Conservation (phyloP, 2,888 invertebrate genomes). For the Siphonodentalium dalli region DNA sequence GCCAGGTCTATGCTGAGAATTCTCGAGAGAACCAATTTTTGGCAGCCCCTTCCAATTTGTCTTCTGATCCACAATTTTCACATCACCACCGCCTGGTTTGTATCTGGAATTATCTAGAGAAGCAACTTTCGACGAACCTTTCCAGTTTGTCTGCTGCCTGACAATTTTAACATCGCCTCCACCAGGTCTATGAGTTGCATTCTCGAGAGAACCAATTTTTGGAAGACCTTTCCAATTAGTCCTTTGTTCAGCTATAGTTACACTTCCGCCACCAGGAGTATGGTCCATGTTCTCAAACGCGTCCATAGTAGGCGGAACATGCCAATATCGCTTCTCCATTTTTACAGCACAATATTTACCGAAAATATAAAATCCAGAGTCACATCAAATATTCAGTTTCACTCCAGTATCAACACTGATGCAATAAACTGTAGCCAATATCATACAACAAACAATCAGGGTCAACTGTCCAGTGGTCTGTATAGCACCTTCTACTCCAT, state of each 20-base stretch:
- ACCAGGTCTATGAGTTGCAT: slow-evolving; percentile 34
- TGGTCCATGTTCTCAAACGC: slow-evolving; percentile 87
- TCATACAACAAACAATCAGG: no score
- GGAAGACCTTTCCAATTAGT: slow-evolving; percentile 31
- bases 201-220: slow-evolving; percentile 43
- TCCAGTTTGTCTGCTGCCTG: slow-evolving; percentile 37
- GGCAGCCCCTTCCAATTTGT: slow-evolving; percentile 36
- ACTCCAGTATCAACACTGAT: no score
- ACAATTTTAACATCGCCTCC: slow-evolving; percentile 26
- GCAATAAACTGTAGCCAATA: no score
- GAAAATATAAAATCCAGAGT: no score
- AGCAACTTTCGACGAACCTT: slow-evolving; percentile 37
- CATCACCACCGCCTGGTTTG: slow-evolving; percentile 30
- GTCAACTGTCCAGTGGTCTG: no score
- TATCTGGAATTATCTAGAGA: slow-evolving; percentile 29
- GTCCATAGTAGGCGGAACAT: slow-evolving; percentile 85
- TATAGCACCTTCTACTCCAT: no score
- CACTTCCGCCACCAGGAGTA: slow-evolving; percentile 71
- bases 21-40: slow-evolving; percentile 34
- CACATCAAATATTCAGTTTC: no score
- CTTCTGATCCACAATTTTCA: slow-evolving; percentile 28
- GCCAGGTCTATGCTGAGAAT: slow-evolving; percentile 26
- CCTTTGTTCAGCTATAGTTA: slow-evolving; percentile 27
- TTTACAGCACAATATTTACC: no score
- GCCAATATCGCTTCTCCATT: slow-evolving; percentile 61